These are phyloP conservation scores for Epinotia bilunana DNA, from an alignment of 2,888 invertebrate species.

Conservation along the genomic window DNA sequence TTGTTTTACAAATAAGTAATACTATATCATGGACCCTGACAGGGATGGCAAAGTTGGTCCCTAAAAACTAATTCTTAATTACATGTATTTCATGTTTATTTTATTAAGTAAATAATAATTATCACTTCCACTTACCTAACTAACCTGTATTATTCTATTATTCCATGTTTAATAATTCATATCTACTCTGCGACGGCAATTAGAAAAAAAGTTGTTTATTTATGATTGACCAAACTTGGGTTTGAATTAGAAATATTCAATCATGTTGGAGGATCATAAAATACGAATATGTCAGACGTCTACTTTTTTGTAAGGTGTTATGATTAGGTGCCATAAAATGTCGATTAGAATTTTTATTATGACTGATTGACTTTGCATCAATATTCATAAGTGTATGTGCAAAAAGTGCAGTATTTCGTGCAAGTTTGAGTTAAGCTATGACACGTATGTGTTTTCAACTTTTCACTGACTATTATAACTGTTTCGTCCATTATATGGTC, in stretches of 20 bases:
- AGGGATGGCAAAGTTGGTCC: no score
- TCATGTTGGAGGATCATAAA: background rate
- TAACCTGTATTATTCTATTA: background rate
- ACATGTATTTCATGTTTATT: no score
- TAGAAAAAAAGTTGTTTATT: background rate
- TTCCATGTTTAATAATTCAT: background rate
- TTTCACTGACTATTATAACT: background rate
- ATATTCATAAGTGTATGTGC: slow-evolving; percentile 17
- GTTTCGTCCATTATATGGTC: slow-evolving; percentile 25
- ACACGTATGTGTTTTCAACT: background rate
- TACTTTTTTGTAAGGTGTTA: background rate
- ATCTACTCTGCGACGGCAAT: background rate
- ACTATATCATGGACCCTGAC: no score
- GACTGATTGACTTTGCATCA: slow-evolving; percentile 15
- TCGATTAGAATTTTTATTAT: slow-evolving; percentile 18
- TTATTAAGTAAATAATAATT: background rate
- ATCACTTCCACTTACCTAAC: background rate
- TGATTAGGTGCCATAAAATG: slow-evolving; percentile 6
- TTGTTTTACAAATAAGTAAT: no score
- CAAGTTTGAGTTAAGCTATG: background rate
- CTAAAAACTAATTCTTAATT: no score
- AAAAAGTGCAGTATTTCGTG: slow-evolving; percentile 13
- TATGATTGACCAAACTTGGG: background rate
- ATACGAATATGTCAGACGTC: background rate
- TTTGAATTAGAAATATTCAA: background rate